Evolutionary conservation across 2,797 vertebrate genomes (phyloP), one percentile per base, ranked within the genome.

Genomic region (Sebastiscus tertius): DNA sequence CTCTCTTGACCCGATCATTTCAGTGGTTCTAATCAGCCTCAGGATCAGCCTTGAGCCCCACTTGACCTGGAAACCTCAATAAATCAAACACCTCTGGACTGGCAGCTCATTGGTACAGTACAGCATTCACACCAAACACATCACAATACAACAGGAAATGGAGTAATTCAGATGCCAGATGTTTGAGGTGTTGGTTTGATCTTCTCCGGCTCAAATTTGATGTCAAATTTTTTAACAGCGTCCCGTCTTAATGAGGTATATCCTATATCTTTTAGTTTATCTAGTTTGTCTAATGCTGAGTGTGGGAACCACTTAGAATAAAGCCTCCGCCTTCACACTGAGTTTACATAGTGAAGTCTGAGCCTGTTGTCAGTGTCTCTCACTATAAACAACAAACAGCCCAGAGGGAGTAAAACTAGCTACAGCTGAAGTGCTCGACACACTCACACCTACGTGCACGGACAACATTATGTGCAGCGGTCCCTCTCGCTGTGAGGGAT

Each of bases 321-420:
- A 87, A 81, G 70, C 58, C 71, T 68, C 61, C 64, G 78, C 20
- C 64, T 78, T 71, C 16, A 26, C 72, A 7, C 55, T 72, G 68
- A 84, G 83, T 89, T 78, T 88, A 88, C 82, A 66, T 70, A 71
- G 70, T 78, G 64, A 83, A 81, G 65, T 72, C 77, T 24, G 73
- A 78, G 72, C 24, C 81, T 81, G 60, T 81, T 83, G 80, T 86
- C 67, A 81, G 52, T 83, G 73, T 71, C 79, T 82, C 77, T 87
- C 69, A 68, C 33, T 58, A 33, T 85, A 75, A 89, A 87, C 86
- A 89, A 87, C 79, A 89, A 87, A 86, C 86, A 89, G 75, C 64
- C 75, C 56, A 36, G 18, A 73, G 75, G 79, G 71, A 84, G 61
- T 65, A 46, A 75, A 84, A 79, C 84, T n/a, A 79, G 83, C 72